Evolutionary conservation across 2,113 vertebrate species (phyloP), one percentile per base, ranked within the genome.

Genomic region (Mustela nigripes): DNA sequence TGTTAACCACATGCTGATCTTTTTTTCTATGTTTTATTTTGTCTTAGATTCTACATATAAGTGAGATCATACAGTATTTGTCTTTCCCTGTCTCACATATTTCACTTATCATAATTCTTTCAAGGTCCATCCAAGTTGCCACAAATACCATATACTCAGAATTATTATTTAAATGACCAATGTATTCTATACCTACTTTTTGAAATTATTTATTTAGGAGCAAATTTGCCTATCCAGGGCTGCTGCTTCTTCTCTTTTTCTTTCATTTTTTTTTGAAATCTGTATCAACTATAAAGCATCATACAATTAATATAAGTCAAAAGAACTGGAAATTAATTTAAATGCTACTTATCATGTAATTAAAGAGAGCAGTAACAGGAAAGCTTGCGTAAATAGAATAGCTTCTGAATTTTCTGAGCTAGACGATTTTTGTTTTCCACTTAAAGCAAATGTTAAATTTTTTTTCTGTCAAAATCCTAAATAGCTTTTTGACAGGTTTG

Each of bases 401-500:
- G 56, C 97, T 97, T 92, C 89, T 92, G 81, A 98, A 96, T 63
- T 6, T 96, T 94, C 90, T 69, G 84, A 94, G 88, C 87, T 62
- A 63, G 63, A 96, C 0, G 22, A 91, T 96, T 98, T 98, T 97
- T 98, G 90, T 96, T 98, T 98, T 97, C 89, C 95, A 60, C 91
- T 97, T 98, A 97, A 98, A 98, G 97, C 65, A n/a, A 33, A 96
- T 73, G 91, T 96, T 98, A 98, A 98, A 98, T 97, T 76, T 98
- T 98, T 98, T 98, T 98, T 93, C 97, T 96, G 97, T 98, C 97
- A 97, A 98, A 98, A 98, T 98, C 98, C 96, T 79, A 98, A 98
- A 98, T 98, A 97, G 95, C 91, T 99, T 99, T 99, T 96, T 99
- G 98, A 98, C 98, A 98, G 96, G 79, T 98, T 97, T 98, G 97